Evolutionary conservation across 2,888 invertebrate species (phyloP), one percentile per base, ranked within the genome.

Genomic region (Chirona hameri): DNA sequence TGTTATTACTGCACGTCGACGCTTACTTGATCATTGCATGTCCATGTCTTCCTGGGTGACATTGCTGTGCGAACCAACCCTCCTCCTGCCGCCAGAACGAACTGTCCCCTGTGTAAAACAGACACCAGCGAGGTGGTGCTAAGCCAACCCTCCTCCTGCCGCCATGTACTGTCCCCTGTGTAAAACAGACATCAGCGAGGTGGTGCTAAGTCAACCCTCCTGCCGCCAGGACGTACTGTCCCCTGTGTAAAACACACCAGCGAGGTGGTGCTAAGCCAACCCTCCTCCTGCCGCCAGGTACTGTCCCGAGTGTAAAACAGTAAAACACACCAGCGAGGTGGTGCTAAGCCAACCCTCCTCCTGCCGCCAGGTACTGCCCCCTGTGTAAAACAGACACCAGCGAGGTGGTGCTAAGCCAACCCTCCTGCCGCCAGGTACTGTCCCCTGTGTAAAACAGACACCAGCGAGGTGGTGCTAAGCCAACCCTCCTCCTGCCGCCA

Each of bases 111-210:
- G 0, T 95, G 95, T 87, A 94, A 93, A 87, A 91, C 91, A 81
- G 93, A 95, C 86, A 90, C 91, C 60, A 91, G 90, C 82, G 92
- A 92, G 85, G 93, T 95, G 81, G 91, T 95, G 0, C 92, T 91
- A n/a, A n/a, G n/a, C n/a, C 39, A 39, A 39, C 46, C 1, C 39
- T 79, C 79, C 31, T 83, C 76, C 84, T 84, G 29, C 81, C 82
- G 82, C 14, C 85, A 92, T 93, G 93, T 95, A 93, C 87, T 95
- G 95, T 86, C 92, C 93, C 0, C 88, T 90, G 0, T 95, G 95
- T 87, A 94, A 93, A 87, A 91, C 91, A 81, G 93, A 95, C 86
- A 90, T 91, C 60, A 91, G 90, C 82, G 92, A 92, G 85, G 93
- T 95, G 81, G 91, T 95, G 0, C 92, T 91, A n/a, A n/a, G n/a